Conservation (phyloP, 2,797 vertebrate species). For the Orestias chungarensis region DNA sequence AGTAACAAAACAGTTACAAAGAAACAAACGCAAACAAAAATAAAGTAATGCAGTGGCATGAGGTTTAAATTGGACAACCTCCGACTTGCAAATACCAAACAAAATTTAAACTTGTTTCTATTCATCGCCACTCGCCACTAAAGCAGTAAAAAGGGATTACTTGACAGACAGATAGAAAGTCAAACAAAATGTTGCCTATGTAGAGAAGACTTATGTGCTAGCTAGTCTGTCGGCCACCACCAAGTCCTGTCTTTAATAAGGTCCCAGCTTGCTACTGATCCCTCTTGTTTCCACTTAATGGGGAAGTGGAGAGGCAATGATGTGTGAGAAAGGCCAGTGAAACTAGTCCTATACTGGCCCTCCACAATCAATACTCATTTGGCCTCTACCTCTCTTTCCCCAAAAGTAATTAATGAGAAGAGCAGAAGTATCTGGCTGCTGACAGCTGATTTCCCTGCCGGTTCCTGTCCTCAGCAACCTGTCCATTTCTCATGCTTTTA, state of each 20-base stretch:
- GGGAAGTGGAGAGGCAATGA: slow-evolving; percentile 78
- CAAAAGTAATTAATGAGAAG: slow-evolving; percentile 81
- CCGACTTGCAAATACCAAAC: slow-evolving; percentile 34
- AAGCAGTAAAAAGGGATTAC: slow-evolving; percentile 28
- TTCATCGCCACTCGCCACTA: slow-evolving; percentile 34
- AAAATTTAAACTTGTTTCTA: slow-evolving; percentile 47
- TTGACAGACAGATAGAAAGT: slow-evolving; percentile 29
- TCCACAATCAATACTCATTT: slow-evolving; percentile 82
- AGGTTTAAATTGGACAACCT: slow-evolving; percentile 39
- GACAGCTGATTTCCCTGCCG: slow-evolving; percentile 77
- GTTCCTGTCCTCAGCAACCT: slow-evolving; percentile 67
- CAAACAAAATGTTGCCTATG: slow-evolving; percentile 31
- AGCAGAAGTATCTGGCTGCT: slow-evolving; percentile 72
- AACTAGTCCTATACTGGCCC: slow-evolving; percentile 62
- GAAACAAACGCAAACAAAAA: slow-evolving; percentile 27
- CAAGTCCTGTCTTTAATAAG: slow-evolving; percentile 73
- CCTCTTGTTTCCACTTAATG: slow-evolving; percentile 79
- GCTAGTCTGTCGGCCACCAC: slow-evolving; percentile 58
- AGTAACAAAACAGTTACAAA: slow-evolving; percentile 15
- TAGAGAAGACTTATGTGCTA: slow-evolving; percentile 38
- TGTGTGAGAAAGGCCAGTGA: slow-evolving; percentile 71
- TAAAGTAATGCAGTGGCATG: slow-evolving; percentile 11
- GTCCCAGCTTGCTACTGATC: slow-evolving; percentile 70
- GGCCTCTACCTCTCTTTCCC: slow-evolving; percentile 67
- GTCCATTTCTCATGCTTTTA: slow-evolving; percentile 59